These are phyloP conservation scores for Epinephelus lanceolatus DNA, from an alignment of 2,113 vertebrate species.

Conservation along the genomic window DNA sequence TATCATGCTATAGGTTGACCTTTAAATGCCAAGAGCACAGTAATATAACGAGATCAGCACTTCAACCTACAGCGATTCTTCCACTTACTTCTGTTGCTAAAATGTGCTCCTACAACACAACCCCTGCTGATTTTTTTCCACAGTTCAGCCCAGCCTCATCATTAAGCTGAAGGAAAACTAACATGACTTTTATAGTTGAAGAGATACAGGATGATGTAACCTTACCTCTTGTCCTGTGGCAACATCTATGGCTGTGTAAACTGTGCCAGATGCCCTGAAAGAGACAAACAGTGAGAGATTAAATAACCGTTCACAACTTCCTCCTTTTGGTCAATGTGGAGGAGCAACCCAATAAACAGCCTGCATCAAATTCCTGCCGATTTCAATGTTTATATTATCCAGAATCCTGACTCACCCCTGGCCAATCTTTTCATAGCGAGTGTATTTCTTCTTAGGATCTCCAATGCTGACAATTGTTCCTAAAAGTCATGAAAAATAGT, in stretches of 20 bases:
- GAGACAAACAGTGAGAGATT: not conserved
- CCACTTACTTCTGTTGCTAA: not conserved
- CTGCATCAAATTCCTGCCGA: not conserved
- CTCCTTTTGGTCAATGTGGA: not conserved
- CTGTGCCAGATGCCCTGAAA: conserved; percentile 95
- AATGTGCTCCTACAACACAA: not conserved
- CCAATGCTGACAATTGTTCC: conserved; percentile 97
- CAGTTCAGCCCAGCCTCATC: not conserved
- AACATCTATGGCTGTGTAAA: conserved; percentile 97
- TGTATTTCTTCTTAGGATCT: conserved; percentile 98
- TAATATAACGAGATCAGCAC: not conserved
- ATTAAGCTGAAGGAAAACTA: not conserved
- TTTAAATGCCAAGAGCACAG: not conserved
- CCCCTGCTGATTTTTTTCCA: not conserved
- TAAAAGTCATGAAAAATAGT: conserved; percentile 26
- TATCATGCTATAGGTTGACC: no score
- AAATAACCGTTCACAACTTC: not conserved
- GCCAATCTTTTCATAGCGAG: conserved; percentile 96
- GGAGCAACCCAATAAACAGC: not conserved
- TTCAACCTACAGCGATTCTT: not conserved
- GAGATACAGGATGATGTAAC: not conserved
- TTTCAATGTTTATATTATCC: not conserved
- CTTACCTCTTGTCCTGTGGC: conserved; percentile 94
- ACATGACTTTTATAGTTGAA: not conserved
- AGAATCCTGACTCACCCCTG: conserved; percentile 90